Conservation (phyloP, 2,888 invertebrate genomes). For the Amitus sp. region DNA sequence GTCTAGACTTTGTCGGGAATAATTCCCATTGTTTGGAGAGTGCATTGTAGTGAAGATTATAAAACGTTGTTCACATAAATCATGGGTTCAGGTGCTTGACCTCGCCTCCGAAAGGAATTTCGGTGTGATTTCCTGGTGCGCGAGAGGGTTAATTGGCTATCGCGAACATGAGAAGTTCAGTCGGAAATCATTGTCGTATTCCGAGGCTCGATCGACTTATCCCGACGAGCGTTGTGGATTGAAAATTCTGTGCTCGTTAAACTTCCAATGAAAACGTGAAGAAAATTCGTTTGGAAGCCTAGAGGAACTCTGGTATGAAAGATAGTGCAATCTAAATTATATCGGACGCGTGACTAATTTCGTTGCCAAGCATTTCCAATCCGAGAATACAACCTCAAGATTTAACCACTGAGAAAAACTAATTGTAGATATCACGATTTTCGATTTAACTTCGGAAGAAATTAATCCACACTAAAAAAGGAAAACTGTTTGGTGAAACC, state of each 20-base stretch:
- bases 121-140: constrained; percentile 36
- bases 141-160: constrained; percentile 41
- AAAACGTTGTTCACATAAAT: constrained; percentile 13
- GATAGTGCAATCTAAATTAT: too few relatives aligned
- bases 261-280: too few relatives aligned
- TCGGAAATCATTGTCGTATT: constrained; percentile 19
- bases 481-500: too few relatives aligned
- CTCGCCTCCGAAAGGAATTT: constrained; percentile 38
- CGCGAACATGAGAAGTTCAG: constrained; percentile 27
- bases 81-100: constrained; percentile 23
- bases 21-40: constrained; percentile 22
- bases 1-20: too few relatives aligned
- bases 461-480: too few relatives aligned
- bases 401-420: constrained; percentile 1
- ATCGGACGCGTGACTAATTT: background rate
- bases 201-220: constrained; percentile 20
- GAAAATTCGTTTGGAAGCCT: too few relatives aligned
- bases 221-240: constrained; percentile 8
- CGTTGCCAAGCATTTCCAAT: constrained; percentile 6
- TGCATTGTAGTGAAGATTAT: constrained; percentile 35
- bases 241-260: too few relatives aligned
- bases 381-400: too few relatives aligned
- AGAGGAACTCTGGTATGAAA: too few relatives aligned
- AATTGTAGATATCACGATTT: background rate
- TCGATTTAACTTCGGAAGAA: constrained; percentile 9